These are phyloP conservation scores for Ictalurus furcatus DNA, from an alignment of 2,113 vertebrate genomes.

Conservation along the genomic window DNA sequence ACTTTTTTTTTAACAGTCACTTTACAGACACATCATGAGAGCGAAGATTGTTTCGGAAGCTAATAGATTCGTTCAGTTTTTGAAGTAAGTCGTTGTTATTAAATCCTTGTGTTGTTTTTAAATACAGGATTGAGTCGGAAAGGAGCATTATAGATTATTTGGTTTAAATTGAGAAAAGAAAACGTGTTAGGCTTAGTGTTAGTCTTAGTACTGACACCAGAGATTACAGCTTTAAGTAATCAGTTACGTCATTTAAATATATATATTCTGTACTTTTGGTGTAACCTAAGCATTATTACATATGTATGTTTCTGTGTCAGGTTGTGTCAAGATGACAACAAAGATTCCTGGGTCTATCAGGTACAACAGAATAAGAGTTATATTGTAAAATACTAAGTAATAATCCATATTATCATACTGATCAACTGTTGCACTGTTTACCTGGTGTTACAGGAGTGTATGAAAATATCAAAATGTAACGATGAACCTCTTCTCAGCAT, in stretches of 20 bases:
- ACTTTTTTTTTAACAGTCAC: neutral
- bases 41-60: constrained; percentile 39
- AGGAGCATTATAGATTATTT: neutral
- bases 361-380: neutral
- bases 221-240: neutral
- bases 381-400: neutral
- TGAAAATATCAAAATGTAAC: constrained; percentile 74
- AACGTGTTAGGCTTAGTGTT: neutral
- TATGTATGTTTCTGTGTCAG: constrained; percentile 17
- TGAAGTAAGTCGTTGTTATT: constrained; percentile 43
- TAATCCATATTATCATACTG: neutral
- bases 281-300: neutral
- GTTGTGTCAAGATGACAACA: constrained; percentile 46
- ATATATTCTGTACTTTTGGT: neutral
- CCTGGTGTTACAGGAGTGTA: constrained; percentile 74
- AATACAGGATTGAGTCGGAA: neutral
- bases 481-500: constrained; percentile 69
- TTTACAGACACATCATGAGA: constrained; percentile 15
- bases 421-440: neutral
- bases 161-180: neutral
- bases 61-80: constrained; percentile 36
- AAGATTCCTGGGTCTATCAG: constrained; percentile 35
- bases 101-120: neutral
- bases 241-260: neutral
- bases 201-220: neutral